phyloP scores from a whole-genome alignment of 1,140 invertebrate species.

The Lerema accius region DNA sequence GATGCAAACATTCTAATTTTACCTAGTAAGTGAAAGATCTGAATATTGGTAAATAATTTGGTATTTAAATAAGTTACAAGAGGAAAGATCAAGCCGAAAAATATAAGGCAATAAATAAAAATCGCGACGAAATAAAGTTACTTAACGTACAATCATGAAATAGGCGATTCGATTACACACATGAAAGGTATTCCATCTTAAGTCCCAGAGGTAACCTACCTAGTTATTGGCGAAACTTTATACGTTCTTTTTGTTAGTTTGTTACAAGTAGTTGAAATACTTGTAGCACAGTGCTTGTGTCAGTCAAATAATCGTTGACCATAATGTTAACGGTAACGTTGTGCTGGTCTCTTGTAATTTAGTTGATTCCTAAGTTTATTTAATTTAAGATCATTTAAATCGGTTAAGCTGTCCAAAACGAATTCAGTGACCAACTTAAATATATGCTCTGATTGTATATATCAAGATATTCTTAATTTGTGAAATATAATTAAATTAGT shows the following conservation, averaged over 20 bases:
- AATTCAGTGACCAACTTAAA: no score
- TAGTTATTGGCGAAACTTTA: conserved; percentile 8
- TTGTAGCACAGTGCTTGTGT: neutral
- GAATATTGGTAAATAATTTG: neutral
- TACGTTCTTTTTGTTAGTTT: neutral
- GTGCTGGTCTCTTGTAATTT: no score
- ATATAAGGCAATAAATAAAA: neutral
- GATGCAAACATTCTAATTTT: no score
- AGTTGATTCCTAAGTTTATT: no score
- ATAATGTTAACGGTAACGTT: no score
- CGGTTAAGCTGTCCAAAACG: no score
- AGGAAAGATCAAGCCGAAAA: neutral
- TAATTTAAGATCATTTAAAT: no score
- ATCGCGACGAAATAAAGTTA: neutral
- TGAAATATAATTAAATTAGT: no score
- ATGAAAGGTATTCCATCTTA: conserved; percentile 12
- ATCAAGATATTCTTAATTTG: no score
- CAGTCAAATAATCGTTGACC: no score
- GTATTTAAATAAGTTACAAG: neutral
- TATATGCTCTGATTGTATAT: no score
- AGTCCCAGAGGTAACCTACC: conserved; percentile 11
- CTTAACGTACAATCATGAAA: neutral
- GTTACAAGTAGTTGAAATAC: neutral
- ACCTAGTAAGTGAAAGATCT: neutral
- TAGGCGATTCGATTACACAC: conserved; percentile 5